Evolutionary conservation across 2,797 vertebrate species (phyloP), one percentile per base, ranked within the genome.

Genomic region (Thalassophryne amazonica): DNA sequence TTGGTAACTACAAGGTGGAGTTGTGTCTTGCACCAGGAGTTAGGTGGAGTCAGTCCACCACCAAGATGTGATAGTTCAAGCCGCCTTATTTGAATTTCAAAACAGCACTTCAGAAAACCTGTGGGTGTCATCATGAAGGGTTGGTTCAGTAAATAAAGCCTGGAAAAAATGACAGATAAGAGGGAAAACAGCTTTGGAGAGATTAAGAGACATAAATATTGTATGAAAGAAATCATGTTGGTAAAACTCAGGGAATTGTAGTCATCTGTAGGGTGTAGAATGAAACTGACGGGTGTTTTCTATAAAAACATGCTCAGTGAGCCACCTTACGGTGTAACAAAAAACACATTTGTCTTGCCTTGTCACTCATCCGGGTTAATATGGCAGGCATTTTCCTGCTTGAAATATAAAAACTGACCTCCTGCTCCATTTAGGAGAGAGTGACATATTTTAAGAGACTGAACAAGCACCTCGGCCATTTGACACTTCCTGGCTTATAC

Each of bases 251-350:
- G 12, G 28, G 14, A 38, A 24, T 25, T 19, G 2, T 43, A 7
- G 36, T 53, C 8, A 49, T 5, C 56, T 54, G n/a, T 23, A 19
- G 20, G 35, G 34, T 4, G 16, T 7, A 19, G 27, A 28, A 2
- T 41, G 5, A 39, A 35, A 43, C 14, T 32, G 24, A 23, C 41
- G 30, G 20, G 7, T 76, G 79, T 73, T 81, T 78, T 76, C 51
- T 61, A 43, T 59, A 37, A 60, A 56, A 75, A 62, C 52, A 69
- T 52, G 30, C 62, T 62, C 39, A 43, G 32, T 11, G 3, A 18
- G 20, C 13, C 45, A 38, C 55, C 34, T 33, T 8, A 31, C 62
- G 55, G 42, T 6, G 2, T 5, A 40, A 49, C 28, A 43, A 35
- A 37, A n/a, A 72, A 52, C 27, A 57, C 16, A 18, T 34, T 16